phyloP scores from a whole-genome alignment of 2,888 invertebrate species.

The Tipula confusa region DNA sequence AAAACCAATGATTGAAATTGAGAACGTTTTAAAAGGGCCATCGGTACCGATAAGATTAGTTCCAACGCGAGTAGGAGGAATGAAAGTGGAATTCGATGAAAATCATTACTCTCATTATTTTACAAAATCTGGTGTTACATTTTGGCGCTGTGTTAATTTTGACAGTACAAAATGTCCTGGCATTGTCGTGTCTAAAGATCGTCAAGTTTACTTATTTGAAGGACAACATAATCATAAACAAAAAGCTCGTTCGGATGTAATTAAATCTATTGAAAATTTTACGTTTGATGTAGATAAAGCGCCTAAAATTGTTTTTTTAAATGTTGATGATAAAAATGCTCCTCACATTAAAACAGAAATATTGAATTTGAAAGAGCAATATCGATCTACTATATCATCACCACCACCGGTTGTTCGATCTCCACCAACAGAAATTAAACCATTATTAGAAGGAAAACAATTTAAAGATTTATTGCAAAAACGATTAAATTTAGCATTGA shows the following conservation, averaged over 20 bases:
- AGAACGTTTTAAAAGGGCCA: constrained; percentile 30
- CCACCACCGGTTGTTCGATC: background rate
- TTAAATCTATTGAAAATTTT: background rate
- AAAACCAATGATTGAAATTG: constrained; percentile 29
- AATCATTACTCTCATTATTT: constrained; percentile 34
- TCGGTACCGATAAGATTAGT: constrained; percentile 32
- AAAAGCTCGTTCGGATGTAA: constrained; percentile 6
- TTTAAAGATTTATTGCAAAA: constrained; percentile 29
- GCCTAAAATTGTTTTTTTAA: constrained; percentile 4
- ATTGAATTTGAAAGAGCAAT: background rate
- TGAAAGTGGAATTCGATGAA: constrained; percentile 34
- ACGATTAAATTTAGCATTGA: constrained; percentile 1
- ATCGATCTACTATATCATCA: background rate
- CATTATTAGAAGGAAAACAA: background rate
- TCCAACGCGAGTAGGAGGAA: constrained; percentile 34
- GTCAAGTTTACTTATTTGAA: constrained; percentile 41
- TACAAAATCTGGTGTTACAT: constrained; percentile 32
- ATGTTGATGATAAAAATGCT: background rate
- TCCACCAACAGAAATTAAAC: background rate
- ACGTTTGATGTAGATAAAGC: background rate
- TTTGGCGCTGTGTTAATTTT: constrained; percentile 34
- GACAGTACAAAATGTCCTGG: constrained; percentile 43
- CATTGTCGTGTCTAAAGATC: constrained; percentile 42
- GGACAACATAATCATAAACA: constrained; percentile 43
- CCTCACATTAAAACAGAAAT: background rate